Base-by-base conservation (phyloP, 2,888 invertebrate genomes). In the Deladenus siricidicola region DNA sequence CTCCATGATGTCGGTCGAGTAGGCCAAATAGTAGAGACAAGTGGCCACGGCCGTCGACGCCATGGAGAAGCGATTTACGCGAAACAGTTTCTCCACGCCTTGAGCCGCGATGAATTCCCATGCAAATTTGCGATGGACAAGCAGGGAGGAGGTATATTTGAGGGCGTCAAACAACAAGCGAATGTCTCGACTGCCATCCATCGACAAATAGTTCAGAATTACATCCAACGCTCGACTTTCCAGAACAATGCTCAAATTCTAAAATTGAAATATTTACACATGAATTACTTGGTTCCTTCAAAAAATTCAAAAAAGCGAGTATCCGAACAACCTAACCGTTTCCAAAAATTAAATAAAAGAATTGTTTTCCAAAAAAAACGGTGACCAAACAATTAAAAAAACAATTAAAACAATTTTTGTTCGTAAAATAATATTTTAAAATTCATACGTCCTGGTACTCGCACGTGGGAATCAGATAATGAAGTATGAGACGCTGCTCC, bases 111-210 rank as follows among this genome's bases (percentile, higher is more conserved):
- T 87, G 80, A 96, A 96, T 80, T 96, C 94, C 30, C 94, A 86
- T 0, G 91, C 90, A 83, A 98, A 94, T 81, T 94, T 94, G 83
- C 96, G 96, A 81, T 98, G 96, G 79, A 94, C 94, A 17, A 98
- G 84, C 64, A 98, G 81, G 0, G 93, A 89, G 0, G 93, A 89
- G 23, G 96, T 83, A 81, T 93, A 96, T 83, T 80, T 90, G 4
- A 96, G 84, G 0, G 93, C 92, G 80, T 96, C 96, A 82, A 96
- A 96, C 0, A 93, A 91, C 17, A 98, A 83, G 30, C 94, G 84
- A 1, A 92, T 89, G 82, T 96, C 92, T 56, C 86, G 86, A 0
- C 89, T 89, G 10, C 51, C 88, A 3, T 88, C 84, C 47, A 92
- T 86, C 79, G 92, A 89, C 19, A 93, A 86, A 80, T 92, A 93